Percentiles rank a stretch among this genome's conserved stretches.
phyloP scores from a whole-genome alignment of 1,140 invertebrate genomes.

The Mya arenaria region DNA sequence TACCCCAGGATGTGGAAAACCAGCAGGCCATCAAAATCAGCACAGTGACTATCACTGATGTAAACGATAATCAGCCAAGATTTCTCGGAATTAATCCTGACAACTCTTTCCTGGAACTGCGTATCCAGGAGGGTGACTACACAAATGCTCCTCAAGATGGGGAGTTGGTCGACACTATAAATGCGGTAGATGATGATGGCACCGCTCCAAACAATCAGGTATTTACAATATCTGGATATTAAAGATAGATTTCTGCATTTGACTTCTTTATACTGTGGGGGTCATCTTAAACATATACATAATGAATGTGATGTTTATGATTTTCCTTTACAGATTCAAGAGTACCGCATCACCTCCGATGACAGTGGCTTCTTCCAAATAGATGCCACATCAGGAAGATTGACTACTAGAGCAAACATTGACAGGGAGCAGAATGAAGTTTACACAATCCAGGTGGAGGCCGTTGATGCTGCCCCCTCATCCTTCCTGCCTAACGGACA shows the following conservation, averaged over 20 bases:
- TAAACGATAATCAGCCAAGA: conserved; percentile 58
- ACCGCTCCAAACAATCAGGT: not conserved
- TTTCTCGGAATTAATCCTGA: conserved; percentile 40
- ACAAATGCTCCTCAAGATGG: not conserved
- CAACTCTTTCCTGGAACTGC: conserved; percentile 36
- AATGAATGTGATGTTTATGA: conserved; percentile 6
- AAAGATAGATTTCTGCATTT: not conserved
- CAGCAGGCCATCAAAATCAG: conserved; percentile 34
- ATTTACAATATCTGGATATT: too few species aligned
- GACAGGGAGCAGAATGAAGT: conserved; percentile 52
- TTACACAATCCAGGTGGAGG: conserved; percentile 50
- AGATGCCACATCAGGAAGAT: conserved; percentile 34
- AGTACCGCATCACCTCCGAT: not conserved
- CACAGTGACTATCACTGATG: conserved; percentile 54
- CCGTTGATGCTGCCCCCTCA: conserved; percentile 53
- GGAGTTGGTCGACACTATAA: not conserved
- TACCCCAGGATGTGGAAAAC: conserved; percentile 20
- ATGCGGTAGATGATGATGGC: not conserved
- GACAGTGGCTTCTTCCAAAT: not conserved
- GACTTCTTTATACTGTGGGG: not conserved
- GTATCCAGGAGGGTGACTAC: conserved; percentile 1
- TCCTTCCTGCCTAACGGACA: not conserved
- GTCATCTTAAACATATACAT: not conserved
- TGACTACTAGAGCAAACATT: conserved; percentile 53
- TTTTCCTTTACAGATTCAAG: conserved; percentile 36